Base-by-base conservation (phyloP, 2,888 invertebrate species). In the Sarcophaga variegata region DNA sequence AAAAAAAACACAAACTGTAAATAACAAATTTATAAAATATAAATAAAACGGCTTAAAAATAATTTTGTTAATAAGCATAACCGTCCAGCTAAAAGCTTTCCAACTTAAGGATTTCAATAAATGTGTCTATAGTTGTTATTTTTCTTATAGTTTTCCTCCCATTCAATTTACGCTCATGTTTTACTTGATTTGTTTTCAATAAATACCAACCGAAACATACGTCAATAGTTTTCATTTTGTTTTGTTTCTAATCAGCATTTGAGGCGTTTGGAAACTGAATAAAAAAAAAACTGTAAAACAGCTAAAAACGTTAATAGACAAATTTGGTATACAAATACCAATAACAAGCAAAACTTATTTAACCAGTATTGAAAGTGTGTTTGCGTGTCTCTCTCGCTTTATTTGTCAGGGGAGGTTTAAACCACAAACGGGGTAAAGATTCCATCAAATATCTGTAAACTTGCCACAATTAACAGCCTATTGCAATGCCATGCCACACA, bases 261-360 rank as follows among this genome's bases (percentile, higher is more conserved):
- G 47, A 77, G 79, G 75, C 80, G 64, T 83, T 75, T 64, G 63
- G 63, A 75, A 17, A 64, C 69, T n/a, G 14, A 62, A 64, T 37
- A 37, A 37, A 37, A 27, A 71, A 47, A 49, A 60, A 71, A 71
- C 8, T 47, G 74, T 20, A 25, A 62, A 76, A 37, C 47, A 72
- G 71, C 1, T 54, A 71, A 60, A 22, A 47, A 72, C 12, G 27
- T 25, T 69, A 27, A 69, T 82, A 70, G 62, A 81, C 87, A 87
- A 87, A 87, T 87, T 87, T 87, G 87, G 87, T 71, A 87, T 81
- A 81, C 20, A 77, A 82, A 80, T 80, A 17, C 37, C 45, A 79
- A 80, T 54, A 54, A 54, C 12, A 17, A 54, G 54, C 54, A 54
- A 71, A 49, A 78, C 67, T 45, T 67, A 37, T 45, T 47, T 67